Conservation (phyloP, 2,797 vertebrate genomes). For the Malacoraja senta region DNA sequence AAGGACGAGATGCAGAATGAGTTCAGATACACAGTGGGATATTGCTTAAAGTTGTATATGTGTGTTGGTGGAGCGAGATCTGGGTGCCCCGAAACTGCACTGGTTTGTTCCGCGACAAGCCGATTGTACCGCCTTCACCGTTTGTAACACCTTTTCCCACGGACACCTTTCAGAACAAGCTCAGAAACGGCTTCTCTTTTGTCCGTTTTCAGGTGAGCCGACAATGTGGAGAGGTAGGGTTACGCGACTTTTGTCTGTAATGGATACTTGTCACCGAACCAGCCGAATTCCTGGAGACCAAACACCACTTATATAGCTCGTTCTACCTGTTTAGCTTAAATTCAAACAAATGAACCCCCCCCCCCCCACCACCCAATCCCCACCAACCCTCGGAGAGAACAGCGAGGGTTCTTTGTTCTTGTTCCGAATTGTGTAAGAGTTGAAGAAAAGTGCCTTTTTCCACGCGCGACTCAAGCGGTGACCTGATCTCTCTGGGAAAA, state of each 20-base stretch:
- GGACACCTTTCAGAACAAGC: not conserved
- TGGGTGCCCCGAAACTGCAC: not conserved
- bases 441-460: conserved; percentile 29
- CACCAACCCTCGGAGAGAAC: conserved; percentile 39
- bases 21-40: not conserved
- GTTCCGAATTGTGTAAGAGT: conserved; percentile 42
- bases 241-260: conserved; percentile 39
- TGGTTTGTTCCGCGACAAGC: not conserved
- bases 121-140: not conserved
- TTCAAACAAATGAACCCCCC: conserved; percentile 49
- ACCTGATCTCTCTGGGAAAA: conserved; percentile 49
- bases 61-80: not conserved
- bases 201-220: conserved; percentile 9
- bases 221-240: conserved; percentile 39
- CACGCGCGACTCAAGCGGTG: conserved; percentile 43
- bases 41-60: not conserved
- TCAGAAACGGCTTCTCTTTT: conserved; percentile 14
- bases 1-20: not conserved
- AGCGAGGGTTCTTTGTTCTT: conserved; percentile 44
- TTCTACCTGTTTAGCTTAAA: conserved; percentile 59
- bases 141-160: conserved; percentile 34
- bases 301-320: conserved; percentile 48
- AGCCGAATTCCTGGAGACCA: conserved; percentile 28
- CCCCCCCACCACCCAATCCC: not conserved
- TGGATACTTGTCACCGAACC: conserved; percentile 38